These are phyloP conservation scores for Dinoponera quadriceps DNA, from an alignment of 1,140 invertebrate species.

Conservation along the genomic window DNA sequence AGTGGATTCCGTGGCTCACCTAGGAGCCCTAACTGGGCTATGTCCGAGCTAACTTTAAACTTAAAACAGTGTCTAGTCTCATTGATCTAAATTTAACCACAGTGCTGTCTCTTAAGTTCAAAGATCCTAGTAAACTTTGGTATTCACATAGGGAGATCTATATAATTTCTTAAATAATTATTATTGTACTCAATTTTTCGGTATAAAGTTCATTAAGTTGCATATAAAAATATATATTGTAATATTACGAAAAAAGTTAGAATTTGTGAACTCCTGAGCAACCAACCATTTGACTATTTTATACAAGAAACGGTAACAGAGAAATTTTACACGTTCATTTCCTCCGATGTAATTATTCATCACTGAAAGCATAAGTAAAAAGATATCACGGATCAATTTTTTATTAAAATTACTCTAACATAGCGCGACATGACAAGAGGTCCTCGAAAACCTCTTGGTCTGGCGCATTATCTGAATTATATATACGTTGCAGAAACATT, in stretches of 20 bases:
- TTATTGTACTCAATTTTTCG: constrained; percentile 5
- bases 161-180: neutral
- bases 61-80: constrained; percentile 82
- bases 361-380: constrained; percentile 3
- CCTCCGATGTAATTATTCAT: neutral
- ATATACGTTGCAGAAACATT: constrained; percentile 11
- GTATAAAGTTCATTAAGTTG: neutral
- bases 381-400: neutral
- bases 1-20: constrained; percentile 73
- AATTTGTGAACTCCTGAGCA: neutral
- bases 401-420: constrained; percentile 4
- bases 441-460: neutral
- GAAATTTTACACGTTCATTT: neutral
- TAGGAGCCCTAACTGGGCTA: constrained; percentile 81
- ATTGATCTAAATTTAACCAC: constrained; percentile 83
- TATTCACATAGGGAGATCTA: constrained; percentile 15
- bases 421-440: neutral
- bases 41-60: constrained; percentile 84
- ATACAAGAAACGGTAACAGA: neutral
- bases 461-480: neutral
- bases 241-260: neutral
- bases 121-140: constrained; percentile 76
- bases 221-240: neutral
- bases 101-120: constrained; percentile 78
- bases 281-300: neutral